phyloP scores from a whole-genome alignment of 1,140 invertebrate species.

The Aphis craccivora region DNA sequence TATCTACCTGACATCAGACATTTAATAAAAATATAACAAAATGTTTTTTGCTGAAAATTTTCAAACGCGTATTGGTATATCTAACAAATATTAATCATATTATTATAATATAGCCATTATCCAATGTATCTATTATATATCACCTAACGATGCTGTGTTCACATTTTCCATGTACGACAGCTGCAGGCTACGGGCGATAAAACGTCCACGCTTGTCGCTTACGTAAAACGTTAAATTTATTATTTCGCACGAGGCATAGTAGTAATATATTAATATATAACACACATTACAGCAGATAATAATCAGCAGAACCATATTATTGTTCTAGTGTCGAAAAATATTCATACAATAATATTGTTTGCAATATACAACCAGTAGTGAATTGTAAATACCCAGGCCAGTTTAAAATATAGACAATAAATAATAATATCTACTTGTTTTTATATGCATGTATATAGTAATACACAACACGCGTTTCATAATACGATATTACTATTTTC shows the following conservation, averaged over 20 bases:
- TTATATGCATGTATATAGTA: not conserved
- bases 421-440: not conserved
- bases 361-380: not conserved
- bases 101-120: not conserved
- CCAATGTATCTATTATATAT: not conserved
- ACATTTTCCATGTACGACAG: not conserved
- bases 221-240: not conserved
- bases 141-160: not conserved
- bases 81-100: not conserved
- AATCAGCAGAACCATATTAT: not conserved
- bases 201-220: not conserved
- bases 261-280: not conserved
- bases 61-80: not conserved
- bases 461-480: not conserved
- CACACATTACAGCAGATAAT: not conserved
- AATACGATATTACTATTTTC: not conserved
- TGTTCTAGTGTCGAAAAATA: constrained; percentile 22
- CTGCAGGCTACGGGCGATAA: not conserved
- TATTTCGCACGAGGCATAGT: not conserved
- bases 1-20: not conserved
- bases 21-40: not conserved
- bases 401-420: not conserved
- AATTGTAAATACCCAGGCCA: not conserved
- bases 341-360: constrained; percentile 32
- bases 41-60: not conserved